Evolutionary conservation across 2,113 vertebrate genomes (phyloP).

Genomic region (Cyanoliseus patagonus): DNA sequence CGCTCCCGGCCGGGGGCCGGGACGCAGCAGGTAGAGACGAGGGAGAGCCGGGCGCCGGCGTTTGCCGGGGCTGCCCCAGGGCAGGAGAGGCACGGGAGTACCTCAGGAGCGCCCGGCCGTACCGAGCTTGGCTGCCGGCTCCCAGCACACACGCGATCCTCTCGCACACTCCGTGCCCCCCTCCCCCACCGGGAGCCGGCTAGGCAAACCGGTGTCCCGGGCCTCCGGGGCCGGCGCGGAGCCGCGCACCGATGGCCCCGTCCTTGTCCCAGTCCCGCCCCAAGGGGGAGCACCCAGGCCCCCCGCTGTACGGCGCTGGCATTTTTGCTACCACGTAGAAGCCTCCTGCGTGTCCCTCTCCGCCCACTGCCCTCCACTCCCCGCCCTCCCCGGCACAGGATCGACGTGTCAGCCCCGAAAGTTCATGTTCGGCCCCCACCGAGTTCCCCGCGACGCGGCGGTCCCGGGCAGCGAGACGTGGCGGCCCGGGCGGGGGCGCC

Average conservation of each 20-base stretch:
- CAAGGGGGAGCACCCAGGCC: neutral
- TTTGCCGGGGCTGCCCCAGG: neutral
- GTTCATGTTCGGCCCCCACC: neutral
- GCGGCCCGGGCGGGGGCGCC: neutral
- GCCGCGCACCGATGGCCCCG: neutral
- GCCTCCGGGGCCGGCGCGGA: neutral
- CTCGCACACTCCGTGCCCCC: no score
- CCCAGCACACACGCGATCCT: neutral
- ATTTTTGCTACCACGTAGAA: neutral
- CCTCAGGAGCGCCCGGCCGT: neutral
- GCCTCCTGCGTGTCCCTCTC: neutral
- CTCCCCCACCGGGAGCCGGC: neutral
- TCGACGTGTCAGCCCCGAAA: constrained; percentile 31
- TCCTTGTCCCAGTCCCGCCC: neutral
- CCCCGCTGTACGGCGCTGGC: neutral
- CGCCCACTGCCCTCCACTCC: neutral
- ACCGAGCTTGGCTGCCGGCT: no score
- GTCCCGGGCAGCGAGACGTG: constrained; percentile 27
- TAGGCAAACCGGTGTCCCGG: neutral
- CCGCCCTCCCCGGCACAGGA: neutral
- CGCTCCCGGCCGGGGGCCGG: neutral
- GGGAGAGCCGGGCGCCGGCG: neutral
- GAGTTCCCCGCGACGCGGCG: neutral
- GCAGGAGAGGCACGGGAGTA: neutral
- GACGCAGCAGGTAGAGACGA: neutral